These are phyloP conservation scores for Pocillopora meandrina DNA, from an alignment of 92 coral and sea anemone genomes.

Conservation along the genomic window DNA sequence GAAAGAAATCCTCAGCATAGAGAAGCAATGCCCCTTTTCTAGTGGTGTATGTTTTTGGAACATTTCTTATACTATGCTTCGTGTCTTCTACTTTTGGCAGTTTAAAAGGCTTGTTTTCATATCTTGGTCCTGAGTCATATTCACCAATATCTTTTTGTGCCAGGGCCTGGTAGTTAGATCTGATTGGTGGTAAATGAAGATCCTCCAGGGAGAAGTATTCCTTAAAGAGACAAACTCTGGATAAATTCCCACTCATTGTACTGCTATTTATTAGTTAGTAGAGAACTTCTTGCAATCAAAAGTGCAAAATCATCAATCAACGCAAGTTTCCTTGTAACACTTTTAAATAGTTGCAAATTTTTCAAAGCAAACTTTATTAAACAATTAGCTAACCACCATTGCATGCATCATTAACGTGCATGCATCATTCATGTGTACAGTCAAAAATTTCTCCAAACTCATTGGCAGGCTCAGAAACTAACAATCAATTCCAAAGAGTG, in stretches of 20 bases:
- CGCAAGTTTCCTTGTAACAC: too few relatives aligned
- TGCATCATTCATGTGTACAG: too few relatives aligned
- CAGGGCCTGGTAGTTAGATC: conserved; percentile 27
- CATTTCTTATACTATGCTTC: background rate
- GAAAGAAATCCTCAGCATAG: conserved; percentile 86
- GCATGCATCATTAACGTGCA: too few relatives aligned
- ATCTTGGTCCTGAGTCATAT: conserved; percentile 36
- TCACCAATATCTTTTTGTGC: conserved; percentile 7
- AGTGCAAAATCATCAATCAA: too few relatives aligned
- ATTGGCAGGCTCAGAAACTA: too few relatives aligned
- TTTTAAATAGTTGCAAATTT: too few relatives aligned
- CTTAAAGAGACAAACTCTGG: background rate
- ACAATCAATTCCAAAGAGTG: too few relatives aligned
- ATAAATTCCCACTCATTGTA: background rate
- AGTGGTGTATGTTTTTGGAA: conserved; percentile 85
- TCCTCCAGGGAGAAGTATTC: conserved; percentile 78
- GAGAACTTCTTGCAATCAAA: too few relatives aligned
- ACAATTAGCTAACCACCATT: too few relatives aligned
- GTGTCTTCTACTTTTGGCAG: conserved; percentile 67
- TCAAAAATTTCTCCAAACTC: too few relatives aligned
- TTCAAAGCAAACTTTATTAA: too few relatives aligned
- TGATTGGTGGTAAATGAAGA: conserved; percentile 72
- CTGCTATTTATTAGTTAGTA: background rate
- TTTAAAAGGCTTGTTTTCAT: conserved; percentile 66
- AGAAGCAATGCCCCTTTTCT: conserved; percentile 90